Evolutionary conservation across 2,888 invertebrate species (phyloP).

Genomic region (Cecidostiba fungosa): DNA sequence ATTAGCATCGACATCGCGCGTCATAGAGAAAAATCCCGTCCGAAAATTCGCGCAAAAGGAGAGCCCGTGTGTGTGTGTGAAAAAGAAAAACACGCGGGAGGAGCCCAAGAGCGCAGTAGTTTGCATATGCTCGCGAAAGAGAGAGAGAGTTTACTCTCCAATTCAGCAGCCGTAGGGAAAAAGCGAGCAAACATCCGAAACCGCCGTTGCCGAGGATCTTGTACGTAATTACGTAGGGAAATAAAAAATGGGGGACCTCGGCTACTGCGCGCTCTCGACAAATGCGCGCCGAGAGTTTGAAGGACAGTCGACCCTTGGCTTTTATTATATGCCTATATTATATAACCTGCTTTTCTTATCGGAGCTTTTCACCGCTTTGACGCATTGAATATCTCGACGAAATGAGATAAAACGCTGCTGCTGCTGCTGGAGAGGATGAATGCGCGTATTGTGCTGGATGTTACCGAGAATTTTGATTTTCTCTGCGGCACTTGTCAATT

Average conservation of each 20-base stretch:
- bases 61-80: neutral
- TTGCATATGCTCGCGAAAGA: conserved; percentile 24
- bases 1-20: neutral
- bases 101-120: neutral
- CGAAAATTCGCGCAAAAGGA: conserved; percentile 5
- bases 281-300: neutral
- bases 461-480: too few species aligned
- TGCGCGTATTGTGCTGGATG: neutral
- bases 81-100: neutral
- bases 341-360: neutral
- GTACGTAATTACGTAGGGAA: neutral
- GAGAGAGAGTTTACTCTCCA: conserved; percentile 43
- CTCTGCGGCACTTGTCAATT: neutral
- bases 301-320: neutral
- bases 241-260: neutral
- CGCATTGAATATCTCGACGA: neutral
- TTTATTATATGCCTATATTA: neutral
- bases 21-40: neutral
- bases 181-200: conserved; percentile 20
- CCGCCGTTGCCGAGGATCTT: neutral
- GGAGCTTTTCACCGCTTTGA: neutral
- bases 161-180: conserved; percentile 19
- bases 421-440: neutral
- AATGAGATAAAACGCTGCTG: neutral
- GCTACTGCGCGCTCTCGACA: neutral